phyloP scores from a whole-genome alignment of 1,140 invertebrate species.

The Venustaconcha ellipsiformis region DNA sequence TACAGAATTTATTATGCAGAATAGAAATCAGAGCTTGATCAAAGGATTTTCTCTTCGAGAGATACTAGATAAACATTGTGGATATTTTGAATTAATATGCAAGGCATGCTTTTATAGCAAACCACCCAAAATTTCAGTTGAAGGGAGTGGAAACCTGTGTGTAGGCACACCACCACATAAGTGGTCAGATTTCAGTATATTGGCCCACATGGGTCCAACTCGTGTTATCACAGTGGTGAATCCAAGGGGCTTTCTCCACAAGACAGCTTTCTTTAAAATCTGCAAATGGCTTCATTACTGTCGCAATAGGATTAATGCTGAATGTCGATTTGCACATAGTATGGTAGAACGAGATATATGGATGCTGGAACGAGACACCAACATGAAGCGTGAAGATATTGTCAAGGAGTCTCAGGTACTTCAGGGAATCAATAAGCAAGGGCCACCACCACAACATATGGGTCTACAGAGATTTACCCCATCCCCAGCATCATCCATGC shows the following conservation, averaged over 20 bases:
- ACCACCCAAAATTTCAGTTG: slow-evolving; percentile 36
- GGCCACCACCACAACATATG: slow-evolving; percentile 1
- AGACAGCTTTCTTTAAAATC: slow-evolving; percentile 59
- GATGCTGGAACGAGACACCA: slow-evolving; percentile 59
- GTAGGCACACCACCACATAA: slow-evolving; percentile 39
- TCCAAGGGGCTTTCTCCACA: slow-evolving; percentile 49
- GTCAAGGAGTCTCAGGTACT: slow-evolving; percentile 39
- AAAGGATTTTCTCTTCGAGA: slow-evolving; percentile 42
- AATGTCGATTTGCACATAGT: slow-evolving; percentile 62
- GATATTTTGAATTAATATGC: slow-evolving; percentile 59
- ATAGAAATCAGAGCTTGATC: slow-evolving; percentile 27
- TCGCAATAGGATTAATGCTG: slow-evolving; percentile 31
- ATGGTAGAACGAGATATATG: slow-evolving; percentile 62
- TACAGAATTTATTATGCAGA: slow-evolving; percentile 56
- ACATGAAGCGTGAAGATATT: slow-evolving; percentile 49
- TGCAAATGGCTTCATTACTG: slow-evolving; percentile 57
- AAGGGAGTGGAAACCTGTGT: slow-evolving; percentile 34
- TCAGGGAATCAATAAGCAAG: background rate
- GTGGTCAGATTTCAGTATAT: slow-evolving; percentile 49
- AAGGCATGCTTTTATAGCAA: slow-evolving; percentile 49
- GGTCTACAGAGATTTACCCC: slow-evolving; percentile 2
- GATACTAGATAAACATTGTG: slow-evolving; percentile 49
- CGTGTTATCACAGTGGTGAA: slow-evolving; percentile 51
- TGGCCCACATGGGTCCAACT: slow-evolving; percentile 48
- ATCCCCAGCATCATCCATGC: slow-evolving; percentile 5